Percentiles rank a stretch among this genome's conserved stretches.
Evolutionary conservation across 2,888 invertebrate species (phyloP).

Genomic region (Dynastes grantii): DNA sequence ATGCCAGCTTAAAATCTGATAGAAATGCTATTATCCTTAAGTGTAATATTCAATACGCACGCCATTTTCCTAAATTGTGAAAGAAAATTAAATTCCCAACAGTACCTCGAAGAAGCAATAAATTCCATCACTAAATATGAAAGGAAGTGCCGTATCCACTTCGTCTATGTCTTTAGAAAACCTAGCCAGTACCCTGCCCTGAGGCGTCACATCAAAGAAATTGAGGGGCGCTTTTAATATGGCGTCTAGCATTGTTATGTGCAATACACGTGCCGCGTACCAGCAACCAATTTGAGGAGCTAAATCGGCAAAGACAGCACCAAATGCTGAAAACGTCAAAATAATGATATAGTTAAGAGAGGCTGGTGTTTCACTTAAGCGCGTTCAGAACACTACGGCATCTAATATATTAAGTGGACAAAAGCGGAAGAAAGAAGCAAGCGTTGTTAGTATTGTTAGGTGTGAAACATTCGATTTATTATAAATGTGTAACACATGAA

Average conservation of each 20-base stretch:
- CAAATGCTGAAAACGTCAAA: constrained; percentile 70
- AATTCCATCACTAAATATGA: constrained; percentile 78
- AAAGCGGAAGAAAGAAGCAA: constrained; percentile 13
- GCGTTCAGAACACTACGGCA: constrained; percentile 25
- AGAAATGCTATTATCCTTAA: not conserved
- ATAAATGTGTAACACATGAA: too few species aligned
- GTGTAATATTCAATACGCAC: constrained; percentile 3
- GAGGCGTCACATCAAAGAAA: constrained; percentile 86
- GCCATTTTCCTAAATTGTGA: constrained; percentile 14
- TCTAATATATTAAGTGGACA: constrained; percentile 30
- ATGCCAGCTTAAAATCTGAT: not conserved
- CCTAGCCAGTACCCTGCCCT: constrained; percentile 82
- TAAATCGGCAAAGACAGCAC: constrained; percentile 73
- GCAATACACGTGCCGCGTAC: constrained; percentile 78
- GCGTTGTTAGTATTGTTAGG: constrained; percentile 28
- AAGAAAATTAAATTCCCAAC: not conserved
- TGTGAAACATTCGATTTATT: too few species aligned
- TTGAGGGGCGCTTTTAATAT: constrained; percentile 81
- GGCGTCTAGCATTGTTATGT: constrained; percentile 75
- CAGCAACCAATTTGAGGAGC: constrained; percentile 74
- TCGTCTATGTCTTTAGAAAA: constrained; percentile 85
- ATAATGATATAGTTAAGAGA: constrained; percentile 1
- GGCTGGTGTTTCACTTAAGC: constrained; percentile 20
- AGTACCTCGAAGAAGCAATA: constrained; percentile 83
- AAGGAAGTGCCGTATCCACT: constrained; percentile 80